phyloP scores from a whole-genome alignment of 2,797 vertebrate species.

The Spheniscus humboldti region DNA sequence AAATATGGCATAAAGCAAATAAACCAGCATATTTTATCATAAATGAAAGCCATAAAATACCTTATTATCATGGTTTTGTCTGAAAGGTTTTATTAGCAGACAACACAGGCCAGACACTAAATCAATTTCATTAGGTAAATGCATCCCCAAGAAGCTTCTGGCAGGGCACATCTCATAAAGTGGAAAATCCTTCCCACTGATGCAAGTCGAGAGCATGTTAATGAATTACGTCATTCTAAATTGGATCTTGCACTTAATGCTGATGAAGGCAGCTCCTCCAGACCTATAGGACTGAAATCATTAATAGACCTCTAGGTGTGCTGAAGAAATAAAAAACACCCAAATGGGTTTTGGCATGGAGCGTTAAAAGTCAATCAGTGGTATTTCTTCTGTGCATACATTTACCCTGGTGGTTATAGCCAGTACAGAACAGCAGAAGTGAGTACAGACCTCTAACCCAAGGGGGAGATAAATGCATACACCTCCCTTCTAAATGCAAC shows the following conservation, averaged over 20 bases:
- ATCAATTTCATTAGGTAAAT: constrained; percentile 60
- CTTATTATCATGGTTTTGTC: background rate
- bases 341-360: background rate
- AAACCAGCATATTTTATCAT: background rate
- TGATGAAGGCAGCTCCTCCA: constrained; percentile 44
- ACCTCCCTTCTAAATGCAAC: fast-evolving
- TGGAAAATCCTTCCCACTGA: constrained; percentile 58
- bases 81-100: constrained; percentile 1
- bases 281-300: background rate
- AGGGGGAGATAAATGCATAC: background rate
- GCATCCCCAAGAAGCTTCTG: constrained; percentile 51
- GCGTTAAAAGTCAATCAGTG: background rate
- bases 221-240: constrained; percentile 60
- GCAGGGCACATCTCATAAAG: constrained; percentile 26
- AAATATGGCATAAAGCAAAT: background rate
- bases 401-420: background rate
- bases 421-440: background rate
- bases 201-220: constrained; percentile 9
- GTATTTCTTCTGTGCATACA: background rate
- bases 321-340: background rate
- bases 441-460: background rate
- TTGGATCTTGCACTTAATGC: constrained; percentile 68
- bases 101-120: background rate
- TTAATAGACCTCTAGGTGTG: background rate
- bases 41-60: background rate